Conservation (phyloP, 64 coral and sea anemone genomes). For the Acropora yongei region DNA sequence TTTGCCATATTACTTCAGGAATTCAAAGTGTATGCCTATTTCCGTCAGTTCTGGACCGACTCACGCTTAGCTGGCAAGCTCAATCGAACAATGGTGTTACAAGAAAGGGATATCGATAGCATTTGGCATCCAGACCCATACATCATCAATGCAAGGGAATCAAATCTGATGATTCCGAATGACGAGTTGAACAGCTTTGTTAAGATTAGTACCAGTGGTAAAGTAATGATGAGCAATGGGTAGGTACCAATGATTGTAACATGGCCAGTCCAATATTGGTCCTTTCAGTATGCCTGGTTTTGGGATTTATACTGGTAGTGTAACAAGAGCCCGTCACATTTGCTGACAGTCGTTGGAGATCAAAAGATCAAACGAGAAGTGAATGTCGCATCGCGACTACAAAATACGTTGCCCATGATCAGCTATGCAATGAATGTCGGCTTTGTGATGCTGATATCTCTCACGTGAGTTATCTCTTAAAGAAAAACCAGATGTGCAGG, state of each 20-base stretch:
- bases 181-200: slow-evolving; percentile 51
- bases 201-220: slow-evolving; percentile 32
- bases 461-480: no score
- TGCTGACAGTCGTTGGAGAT: no score
- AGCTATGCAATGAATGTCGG: no score
- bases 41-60: slow-evolving; percentile 76
- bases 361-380: no score
- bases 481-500: no score
- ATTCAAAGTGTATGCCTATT: slow-evolving; percentile 52
- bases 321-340: no score
- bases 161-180: slow-evolving; percentile 77
- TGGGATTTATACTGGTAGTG: no score
- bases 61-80: slow-evolving; percentile 59
- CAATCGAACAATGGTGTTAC: slow-evolving; percentile 47
- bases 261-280: no score
- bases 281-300: no score
- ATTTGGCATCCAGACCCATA: slow-evolving; percentile 73
- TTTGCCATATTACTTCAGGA: slow-evolving; percentile 38
- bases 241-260: background rate
- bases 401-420: no score
- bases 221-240: slow-evolving; percentile 59
- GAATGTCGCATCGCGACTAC: no score
- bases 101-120: slow-evolving; percentile 42
- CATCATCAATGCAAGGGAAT: slow-evolving; percentile 73
- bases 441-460: no score